Conservation (phyloP, 2,113 vertebrate species). For the Passer montanus region DNA sequence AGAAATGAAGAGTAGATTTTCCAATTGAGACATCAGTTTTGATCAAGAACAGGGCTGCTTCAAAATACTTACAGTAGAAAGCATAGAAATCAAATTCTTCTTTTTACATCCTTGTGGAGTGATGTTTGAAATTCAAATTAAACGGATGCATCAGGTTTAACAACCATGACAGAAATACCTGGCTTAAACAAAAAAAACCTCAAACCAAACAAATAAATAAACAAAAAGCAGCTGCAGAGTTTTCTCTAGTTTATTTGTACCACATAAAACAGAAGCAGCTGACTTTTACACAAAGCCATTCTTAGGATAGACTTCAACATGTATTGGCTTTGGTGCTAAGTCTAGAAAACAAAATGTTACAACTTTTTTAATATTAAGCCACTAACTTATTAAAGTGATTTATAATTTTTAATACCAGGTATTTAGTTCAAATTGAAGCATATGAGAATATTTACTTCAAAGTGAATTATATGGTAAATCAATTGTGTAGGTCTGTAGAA, state of each 20-base stretch:
- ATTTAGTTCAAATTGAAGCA: neutral
- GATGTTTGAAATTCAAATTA: neutral
- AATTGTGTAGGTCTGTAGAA: neutral
- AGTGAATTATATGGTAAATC: neutral
- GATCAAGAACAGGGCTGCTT: neutral
- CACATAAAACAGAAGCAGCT: accelerated
- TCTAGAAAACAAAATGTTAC: neutral
- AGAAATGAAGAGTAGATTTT: neutral
- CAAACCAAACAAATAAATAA: neutral
- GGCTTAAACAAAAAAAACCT: neutral
- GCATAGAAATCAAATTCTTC: neutral
- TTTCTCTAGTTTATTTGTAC: neutral
- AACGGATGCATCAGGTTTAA: neutral
- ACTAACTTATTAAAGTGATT: neutral
- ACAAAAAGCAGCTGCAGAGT: neutral
- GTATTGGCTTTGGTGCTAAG: neutral
- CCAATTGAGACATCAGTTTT: neutral
- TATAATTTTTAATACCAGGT: neutral
- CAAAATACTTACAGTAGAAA: neutral
- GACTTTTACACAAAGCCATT: neutral
- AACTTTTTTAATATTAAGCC: neutral
- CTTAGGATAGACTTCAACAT: neutral
- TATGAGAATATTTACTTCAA: neutral
- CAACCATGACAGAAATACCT: neutral
- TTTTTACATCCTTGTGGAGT: neutral